These are phyloP conservation scores for Seladonia tumulorum DNA, from an alignment of 2,888 invertebrate species.

Conservation along the genomic window DNA sequence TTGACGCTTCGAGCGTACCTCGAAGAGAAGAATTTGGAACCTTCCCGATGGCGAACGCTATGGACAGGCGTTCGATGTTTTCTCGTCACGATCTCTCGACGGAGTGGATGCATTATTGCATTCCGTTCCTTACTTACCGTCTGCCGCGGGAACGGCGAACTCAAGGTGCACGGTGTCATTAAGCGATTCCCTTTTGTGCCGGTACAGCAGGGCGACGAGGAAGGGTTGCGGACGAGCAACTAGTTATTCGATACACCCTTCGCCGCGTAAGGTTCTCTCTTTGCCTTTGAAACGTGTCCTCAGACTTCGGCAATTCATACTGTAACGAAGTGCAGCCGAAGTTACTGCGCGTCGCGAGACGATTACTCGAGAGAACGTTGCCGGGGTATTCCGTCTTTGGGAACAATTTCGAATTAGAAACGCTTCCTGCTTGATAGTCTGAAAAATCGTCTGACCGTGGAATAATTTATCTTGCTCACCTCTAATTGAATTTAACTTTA, in stretches of 20 bases:
- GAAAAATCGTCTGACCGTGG: background rate
- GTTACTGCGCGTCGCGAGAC: constrained; percentile 26
- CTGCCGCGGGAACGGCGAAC: constrained; percentile 17
- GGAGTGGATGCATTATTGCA: constrained; percentile 23
- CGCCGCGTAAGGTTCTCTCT: background rate
- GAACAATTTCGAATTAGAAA: constrained; percentile 12
- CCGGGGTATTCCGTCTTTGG: constrained; percentile 8
- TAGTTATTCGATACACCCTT: constrained; percentile 38
- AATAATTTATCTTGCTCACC: background rate
- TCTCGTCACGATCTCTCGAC: constrained; percentile 1
- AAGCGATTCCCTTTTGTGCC: constrained; percentile 52
- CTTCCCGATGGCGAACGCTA: background rate
- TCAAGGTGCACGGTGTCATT: constrained; percentile 48
- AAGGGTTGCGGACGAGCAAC: constrained; percentile 22
- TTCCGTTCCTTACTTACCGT: constrained; percentile 1
- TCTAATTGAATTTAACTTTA: background rate
- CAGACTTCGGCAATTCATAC: background rate
- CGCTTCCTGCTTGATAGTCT: background rate
- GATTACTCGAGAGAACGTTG: constrained; percentile 33
- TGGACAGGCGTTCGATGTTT: background rate
- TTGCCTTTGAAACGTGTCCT: constrained; percentile 32
- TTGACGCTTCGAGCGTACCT: background rate
- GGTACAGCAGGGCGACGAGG: constrained; percentile 17
- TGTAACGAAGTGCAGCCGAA: background rate
- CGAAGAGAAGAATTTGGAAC: background rate